Percentiles rank a stretch among this genome's conserved stretches.
Evolutionary conservation across 2,797 vertebrate genomes (phyloP).

Genomic region (Labeo calbasu): DNA sequence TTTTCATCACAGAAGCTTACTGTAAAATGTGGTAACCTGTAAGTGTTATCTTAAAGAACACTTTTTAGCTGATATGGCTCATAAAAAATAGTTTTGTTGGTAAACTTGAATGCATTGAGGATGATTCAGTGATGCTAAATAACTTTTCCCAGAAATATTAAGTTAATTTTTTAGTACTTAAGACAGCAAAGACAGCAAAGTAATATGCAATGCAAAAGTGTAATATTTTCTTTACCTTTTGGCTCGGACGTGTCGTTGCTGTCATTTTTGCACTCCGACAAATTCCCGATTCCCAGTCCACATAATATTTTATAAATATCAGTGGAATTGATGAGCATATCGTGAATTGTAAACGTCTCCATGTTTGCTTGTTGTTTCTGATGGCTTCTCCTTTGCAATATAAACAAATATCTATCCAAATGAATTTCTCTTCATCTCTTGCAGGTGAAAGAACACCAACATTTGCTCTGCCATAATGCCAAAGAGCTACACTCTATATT

Average conservation of each 20-base stretch:
- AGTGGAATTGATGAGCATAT: slow-evolving; percentile 78
- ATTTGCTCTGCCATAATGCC: background rate
- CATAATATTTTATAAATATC: slow-evolving; percentile 80
- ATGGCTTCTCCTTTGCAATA: background rate
- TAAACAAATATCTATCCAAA: background rate
- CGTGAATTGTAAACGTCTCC: slow-evolving; percentile 78
- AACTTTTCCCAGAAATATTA: background rate
- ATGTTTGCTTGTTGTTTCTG: slow-evolving; percentile 59
- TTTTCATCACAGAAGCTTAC: background rate
- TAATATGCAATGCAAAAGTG: background rate
- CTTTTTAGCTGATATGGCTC: background rate
- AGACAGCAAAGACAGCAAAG: background rate
- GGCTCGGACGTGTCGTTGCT: slow-evolving; percentile 61
- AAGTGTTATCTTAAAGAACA: background rate
- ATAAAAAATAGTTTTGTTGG: background rate
- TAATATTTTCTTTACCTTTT: slow-evolving; percentile 69
- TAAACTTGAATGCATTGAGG: background rate
- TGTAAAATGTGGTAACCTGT: background rate
- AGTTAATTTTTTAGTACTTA: background rate
- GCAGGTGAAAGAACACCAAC: background rate
- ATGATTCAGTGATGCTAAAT: too few relatives aligned
- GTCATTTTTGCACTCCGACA: slow-evolving; percentile 73
- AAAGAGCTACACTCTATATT: background rate
- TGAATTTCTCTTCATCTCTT: slow-evolving; percentile 14
- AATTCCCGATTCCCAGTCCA: slow-evolving; percentile 75